Percentiles rank a stretch among this genome's conserved stretches.
Evolutionary conservation across 2,113 vertebrate species (phyloP).

Genomic region (Casuarius casuarius): DNA sequence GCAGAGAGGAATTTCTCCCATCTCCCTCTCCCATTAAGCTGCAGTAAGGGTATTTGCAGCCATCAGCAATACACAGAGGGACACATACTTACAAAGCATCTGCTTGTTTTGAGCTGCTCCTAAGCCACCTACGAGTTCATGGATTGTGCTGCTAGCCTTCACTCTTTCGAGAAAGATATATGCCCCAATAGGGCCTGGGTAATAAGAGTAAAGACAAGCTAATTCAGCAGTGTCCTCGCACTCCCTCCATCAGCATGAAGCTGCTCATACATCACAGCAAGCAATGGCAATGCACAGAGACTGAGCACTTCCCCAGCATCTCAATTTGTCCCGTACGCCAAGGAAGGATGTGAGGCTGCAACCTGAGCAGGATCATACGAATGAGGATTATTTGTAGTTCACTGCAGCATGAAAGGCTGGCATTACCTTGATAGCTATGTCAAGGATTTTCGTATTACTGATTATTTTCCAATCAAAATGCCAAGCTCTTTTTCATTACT

Average conservation of each 20-base stretch:
- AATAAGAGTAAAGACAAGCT: neutral
- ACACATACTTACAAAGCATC: accelerated
- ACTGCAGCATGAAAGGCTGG: neutral
- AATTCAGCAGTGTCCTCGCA: neutral
- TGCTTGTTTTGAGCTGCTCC: neutral
- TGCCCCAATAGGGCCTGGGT: neutral
- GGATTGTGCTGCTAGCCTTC: neutral
- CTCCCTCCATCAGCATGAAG: neutral
- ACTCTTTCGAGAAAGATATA: neutral
- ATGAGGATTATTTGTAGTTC: neutral
- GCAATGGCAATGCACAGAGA: too few species aligned
- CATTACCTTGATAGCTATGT: neutral
- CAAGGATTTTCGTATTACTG: neutral
- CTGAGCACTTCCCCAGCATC: neutral
- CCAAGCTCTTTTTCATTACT: neutral
- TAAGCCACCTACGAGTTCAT: neutral
- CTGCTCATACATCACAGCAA: neutral
- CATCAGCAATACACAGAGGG: neutral
- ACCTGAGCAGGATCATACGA: neutral
- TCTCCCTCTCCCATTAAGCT: neutral
- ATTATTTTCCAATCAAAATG: neutral
- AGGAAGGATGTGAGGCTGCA: neutral
- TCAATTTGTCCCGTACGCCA: neutral
- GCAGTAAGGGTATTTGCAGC: neutral
- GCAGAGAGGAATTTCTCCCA: neutral